Conservation (phyloP, 2,113 vertebrate species). For the Cephalopterus ornatus region DNA sequence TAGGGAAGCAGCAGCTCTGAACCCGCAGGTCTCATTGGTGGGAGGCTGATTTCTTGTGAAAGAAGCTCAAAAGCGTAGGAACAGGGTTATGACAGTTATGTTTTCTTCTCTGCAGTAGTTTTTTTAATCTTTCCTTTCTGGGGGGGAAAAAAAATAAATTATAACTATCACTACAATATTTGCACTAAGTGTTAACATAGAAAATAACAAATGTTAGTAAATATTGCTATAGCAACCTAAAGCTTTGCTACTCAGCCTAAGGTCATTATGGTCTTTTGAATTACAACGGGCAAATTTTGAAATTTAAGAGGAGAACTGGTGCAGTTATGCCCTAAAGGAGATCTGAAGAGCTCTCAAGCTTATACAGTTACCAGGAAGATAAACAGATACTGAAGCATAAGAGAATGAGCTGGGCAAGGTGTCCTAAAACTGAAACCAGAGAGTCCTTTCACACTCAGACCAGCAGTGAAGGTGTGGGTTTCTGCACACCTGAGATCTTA, state of each 20-base stretch:
- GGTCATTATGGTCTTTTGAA: background rate
- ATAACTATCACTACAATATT: background rate
- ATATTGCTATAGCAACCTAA: background rate
- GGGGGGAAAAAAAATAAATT: background rate
- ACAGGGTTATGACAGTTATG: background rate
- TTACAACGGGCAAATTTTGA: background rate
- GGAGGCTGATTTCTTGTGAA: background rate
- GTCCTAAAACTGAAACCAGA: background rate
- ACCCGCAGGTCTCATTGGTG: background rate
- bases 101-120: background rate
- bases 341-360: background rate
- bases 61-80: background rate
- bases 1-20: background rate
- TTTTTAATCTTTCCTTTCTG: background rate
- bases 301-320: background rate
- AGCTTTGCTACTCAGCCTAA: background rate
- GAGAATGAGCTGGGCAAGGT: fast-evolving
- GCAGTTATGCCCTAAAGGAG: background rate
- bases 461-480: background rate
- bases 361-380: too few species aligned
- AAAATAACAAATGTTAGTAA: background rate
- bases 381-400: too few species aligned
- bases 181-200: background rate
- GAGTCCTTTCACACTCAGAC: background rate
- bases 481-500: background rate